Evolutionary conservation across 2,888 invertebrate genomes (phyloP).

Genomic region (Priocnemis perturbator): DNA sequence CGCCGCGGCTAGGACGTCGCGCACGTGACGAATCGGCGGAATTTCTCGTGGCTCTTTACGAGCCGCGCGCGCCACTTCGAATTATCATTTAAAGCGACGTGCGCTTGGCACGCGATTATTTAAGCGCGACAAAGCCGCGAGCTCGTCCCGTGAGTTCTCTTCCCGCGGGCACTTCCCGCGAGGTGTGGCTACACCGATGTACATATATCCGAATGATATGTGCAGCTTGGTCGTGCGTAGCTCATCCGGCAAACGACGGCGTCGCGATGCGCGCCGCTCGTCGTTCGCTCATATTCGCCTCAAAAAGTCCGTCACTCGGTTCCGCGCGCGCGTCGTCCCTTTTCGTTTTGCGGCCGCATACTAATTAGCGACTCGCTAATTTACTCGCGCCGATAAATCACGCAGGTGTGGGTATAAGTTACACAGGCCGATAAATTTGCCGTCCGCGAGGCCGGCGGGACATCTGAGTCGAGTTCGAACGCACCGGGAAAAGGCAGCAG

Average conservation of each 20-base stretch:
- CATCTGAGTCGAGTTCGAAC: slow-evolving; percentile 29
- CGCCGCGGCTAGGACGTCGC: too few species aligned
- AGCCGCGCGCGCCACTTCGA: too few species aligned
- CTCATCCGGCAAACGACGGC: not conserved
- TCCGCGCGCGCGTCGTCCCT: slow-evolving; percentile 8
- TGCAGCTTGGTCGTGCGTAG: too few species aligned
- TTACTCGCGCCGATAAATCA: slow-evolving; percentile 38
- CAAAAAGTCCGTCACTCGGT: not conserved
- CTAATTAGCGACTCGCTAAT: slow-evolving; percentile 45
- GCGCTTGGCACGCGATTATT: too few species aligned
- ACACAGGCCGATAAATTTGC: slow-evolving; percentile 44
- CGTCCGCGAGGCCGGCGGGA: slow-evolving; percentile 22
- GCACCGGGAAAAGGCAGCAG: not conserved
- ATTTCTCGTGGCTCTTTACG: too few species aligned
- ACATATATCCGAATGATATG: too few species aligned
- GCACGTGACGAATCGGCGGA: too few species aligned
- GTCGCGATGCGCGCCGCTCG: not conserved
- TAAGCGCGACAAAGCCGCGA: too few species aligned
- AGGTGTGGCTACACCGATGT: too few species aligned
- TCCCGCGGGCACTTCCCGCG: too few species aligned
- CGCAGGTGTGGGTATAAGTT: slow-evolving; percentile 29
- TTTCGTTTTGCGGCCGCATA: slow-evolving; percentile 31
- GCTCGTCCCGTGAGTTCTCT: too few species aligned
- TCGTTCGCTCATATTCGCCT: not conserved
- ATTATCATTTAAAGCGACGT: too few species aligned